A percentile compares a stretch with the other conserved stretches of the same genome.
These are phyloP conservation scores for Eptesicus fuscus DNA, from an alignment of 2,113 vertebrate genomes.

Conservation along the genomic window DNA sequence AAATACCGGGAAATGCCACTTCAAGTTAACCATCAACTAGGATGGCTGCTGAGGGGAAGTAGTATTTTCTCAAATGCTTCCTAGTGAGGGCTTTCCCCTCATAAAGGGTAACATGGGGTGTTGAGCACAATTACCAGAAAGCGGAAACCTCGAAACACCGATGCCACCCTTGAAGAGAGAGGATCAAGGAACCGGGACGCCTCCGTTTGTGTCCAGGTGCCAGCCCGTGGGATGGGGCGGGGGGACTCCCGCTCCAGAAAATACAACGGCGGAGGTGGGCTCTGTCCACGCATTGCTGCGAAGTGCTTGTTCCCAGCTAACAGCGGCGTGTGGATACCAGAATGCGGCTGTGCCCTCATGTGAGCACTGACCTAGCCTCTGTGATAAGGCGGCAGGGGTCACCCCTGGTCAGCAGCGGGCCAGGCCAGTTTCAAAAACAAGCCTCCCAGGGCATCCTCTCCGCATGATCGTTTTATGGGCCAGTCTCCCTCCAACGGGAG, in stretches of 20 bases:
- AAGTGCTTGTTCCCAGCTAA: slow-evolving; percentile 15
- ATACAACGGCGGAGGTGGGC: background rate
- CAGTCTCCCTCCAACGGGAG: background rate
- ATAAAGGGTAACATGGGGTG: background rate
- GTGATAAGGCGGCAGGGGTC: background rate
- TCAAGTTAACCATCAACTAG: background rate
- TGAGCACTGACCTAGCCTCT: background rate
- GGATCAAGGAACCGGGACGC: background rate
- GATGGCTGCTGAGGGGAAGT: background rate
- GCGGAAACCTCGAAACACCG: background rate
- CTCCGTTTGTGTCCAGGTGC: background rate
- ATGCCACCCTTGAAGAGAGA: background rate
- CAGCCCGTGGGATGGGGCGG: background rate
- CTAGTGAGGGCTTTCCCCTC: background rate
- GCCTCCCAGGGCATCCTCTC: background rate
- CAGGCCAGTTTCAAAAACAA: background rate
- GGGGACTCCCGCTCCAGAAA: background rate
- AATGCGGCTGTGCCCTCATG: background rate
- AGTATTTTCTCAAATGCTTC: background rate
- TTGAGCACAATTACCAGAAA: background rate
- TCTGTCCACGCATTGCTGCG: background rate
- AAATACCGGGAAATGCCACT: slow-evolving; percentile 14
- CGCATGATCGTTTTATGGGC: background rate
- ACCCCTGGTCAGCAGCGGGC: background rate
- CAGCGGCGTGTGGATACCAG: background rate